Evolutionary conservation across 2,888 invertebrate species (phyloP), one percentile per base, ranked within the genome.

Genomic region (Luperina nickerlii): DNA sequence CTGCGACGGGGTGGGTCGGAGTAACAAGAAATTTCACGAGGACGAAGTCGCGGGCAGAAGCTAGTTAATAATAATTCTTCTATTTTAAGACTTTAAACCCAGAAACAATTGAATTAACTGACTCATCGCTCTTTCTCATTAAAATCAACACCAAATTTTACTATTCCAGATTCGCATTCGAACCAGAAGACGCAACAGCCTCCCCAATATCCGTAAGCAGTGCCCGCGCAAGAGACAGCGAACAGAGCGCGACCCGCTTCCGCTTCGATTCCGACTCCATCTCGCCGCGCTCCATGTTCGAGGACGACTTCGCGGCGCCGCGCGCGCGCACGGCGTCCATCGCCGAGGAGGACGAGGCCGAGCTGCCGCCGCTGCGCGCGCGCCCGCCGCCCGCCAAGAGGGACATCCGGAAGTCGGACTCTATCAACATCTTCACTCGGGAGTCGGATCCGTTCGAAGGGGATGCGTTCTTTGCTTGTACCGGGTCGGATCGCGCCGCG

Each of bases 371-470:
- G 65, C 92, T 94, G 27, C 91, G 94, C 84, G 90, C 91, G 74
- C 97, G 93, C 86, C 96, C 84, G 91, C 87, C 90, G 90, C 13
- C 71, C 5, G 98, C 98, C 38, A 6, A 5, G 83, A 97, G 97
- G 77, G 97, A 98, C 91, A 98, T 98, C 71, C 98, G 98, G 91
- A 99, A 99, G 94, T 99, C 99, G 0, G 99, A 99, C 92, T 99
- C 99, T 7, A 98, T 99, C 15, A 99, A 99, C 94, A 99, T 99
- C 90, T 99, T 99, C 95, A 98, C 98, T 8, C 97, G 98, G 74
- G 98, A 98, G 91, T 97, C 97, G 69, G 99, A 99, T 95, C 99
- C 99, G 2, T 99, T 99, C 92, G 99, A 98, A 88, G 98, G 98
- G 76, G 98, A 98, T 90, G 98, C 98, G 88, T 99, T 99, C 95